A percentile compares a stretch with the other conserved stretches of the same genome.
Conservation (phyloP, 1,140 invertebrate species). For the Metopolophium dirhodum region DNA sequence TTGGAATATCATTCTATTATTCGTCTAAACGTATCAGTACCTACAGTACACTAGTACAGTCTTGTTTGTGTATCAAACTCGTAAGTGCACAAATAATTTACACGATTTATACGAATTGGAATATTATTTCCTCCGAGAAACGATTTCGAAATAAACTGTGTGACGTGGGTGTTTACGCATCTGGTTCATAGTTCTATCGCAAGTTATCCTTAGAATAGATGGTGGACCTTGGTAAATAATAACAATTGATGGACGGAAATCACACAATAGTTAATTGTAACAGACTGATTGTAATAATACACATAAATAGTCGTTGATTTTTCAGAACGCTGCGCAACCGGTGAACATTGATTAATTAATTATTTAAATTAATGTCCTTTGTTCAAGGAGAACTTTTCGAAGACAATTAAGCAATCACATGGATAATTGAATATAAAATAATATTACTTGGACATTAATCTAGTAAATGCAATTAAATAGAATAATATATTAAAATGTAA, state of each 20-base stretch:
- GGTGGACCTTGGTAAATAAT: background rate
- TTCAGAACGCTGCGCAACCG: background rate
- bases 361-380: background rate
- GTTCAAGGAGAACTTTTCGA: background rate
- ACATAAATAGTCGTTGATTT: background rate
- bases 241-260: constrained; percentile 13
- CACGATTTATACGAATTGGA: background rate
- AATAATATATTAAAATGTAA: background rate
- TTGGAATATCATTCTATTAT: background rate
- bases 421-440: background rate
- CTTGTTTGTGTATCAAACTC: background rate
- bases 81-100: background rate
- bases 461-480: background rate
- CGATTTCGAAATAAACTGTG: background rate
- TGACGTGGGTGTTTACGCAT: background rate
- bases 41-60: background rate
- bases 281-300: background rate
- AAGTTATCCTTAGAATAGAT: background rate
- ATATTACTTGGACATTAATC: background rate
- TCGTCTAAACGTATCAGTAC: too few species aligned
- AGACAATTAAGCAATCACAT: background rate
- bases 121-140: background rate
- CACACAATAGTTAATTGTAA: constrained; percentile 1
- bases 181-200: constrained; percentile 27
- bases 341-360: background rate